phyloP scores from a whole-genome alignment of 1,140 invertebrate genomes.

The Drosophila murphyi region DNA sequence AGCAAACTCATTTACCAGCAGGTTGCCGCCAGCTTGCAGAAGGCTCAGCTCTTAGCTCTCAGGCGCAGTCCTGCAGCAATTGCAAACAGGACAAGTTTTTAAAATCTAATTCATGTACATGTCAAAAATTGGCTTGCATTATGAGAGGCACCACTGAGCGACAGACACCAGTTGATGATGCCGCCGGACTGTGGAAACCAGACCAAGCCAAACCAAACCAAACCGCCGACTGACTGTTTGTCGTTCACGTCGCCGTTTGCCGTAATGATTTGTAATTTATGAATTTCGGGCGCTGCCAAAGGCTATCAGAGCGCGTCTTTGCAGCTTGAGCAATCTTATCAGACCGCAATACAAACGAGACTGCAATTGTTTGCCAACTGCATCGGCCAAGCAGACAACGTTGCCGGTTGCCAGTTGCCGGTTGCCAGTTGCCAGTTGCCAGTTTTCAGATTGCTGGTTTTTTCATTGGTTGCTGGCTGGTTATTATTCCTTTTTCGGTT shows the following conservation, averaged over 20 bases:
- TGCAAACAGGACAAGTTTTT: constrained; percentile 40
- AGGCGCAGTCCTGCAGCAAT: constrained; percentile 16
- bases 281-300: constrained; percentile 69
- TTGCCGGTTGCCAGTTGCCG: constrained; percentile 4
- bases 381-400: constrained; percentile 18
- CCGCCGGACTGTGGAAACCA: constrained; percentile 32
- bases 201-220: not conserved
- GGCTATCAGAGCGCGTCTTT: constrained; percentile 50
- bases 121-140: constrained; percentile 70
- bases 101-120: constrained; percentile 81
- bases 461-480: not conserved
- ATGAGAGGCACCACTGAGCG: constrained; percentile 46
- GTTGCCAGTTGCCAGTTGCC: constrained; percentile 5
- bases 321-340: constrained; percentile 56
- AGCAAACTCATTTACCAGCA: constrained; percentile 64
- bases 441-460: not conserved
- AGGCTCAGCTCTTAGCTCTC: not conserved
- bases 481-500: constrained; percentile 3
- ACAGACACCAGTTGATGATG: constrained; percentile 41
- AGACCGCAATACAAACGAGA: constrained; percentile 27
- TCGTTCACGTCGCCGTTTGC: constrained; percentile 42
- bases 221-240: constrained; percentile 27
- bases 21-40: constrained; percentile 22
- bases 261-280: constrained; percentile 82
- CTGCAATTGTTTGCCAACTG: constrained; percentile 74